Evolutionary conservation across 1,140 invertebrate genomes (phyloP).

Genomic region (Lepidotrigona ventralis): DNA sequence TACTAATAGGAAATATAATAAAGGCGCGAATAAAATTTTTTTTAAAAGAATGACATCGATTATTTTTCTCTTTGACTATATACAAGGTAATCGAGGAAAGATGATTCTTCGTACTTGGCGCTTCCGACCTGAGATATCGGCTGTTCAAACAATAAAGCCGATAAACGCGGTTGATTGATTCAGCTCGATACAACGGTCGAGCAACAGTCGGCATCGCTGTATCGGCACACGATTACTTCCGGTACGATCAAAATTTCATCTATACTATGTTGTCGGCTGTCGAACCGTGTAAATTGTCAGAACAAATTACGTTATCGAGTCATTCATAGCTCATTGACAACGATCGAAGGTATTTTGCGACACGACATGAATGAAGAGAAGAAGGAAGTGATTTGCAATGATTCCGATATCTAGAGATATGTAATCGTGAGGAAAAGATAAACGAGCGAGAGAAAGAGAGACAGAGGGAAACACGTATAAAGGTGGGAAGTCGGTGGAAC

Average conservation of each 20-base stretch:
- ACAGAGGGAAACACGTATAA: too few relatives aligned
- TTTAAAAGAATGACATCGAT: not conserved
- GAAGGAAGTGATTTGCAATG: not conserved
- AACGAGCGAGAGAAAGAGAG: not conserved
- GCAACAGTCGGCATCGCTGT: conserved; percentile 29
- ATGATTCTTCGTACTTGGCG: not conserved
- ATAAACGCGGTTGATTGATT: conserved; percentile 2
- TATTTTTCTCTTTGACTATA: too few relatives aligned
- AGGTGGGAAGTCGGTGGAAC: conserved; percentile 4
- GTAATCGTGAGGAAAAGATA: not conserved
- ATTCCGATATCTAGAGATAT: not conserved
- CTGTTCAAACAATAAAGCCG: conserved; percentile 8
- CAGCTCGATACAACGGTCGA: not conserved
- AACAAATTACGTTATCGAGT: conserved; percentile 36
- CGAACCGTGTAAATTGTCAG: conserved; percentile 43
- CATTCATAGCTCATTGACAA: not conserved
- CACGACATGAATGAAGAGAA: not conserved
- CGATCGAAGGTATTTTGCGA: not conserved
- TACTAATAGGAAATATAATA: not conserved
- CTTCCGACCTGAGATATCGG: not conserved
- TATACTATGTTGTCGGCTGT: conserved; percentile 3
- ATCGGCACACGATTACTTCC: conserved; percentile 52
- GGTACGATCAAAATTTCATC: conserved; percentile 48
- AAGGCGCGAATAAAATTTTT: not conserved
- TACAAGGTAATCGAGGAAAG: not conserved